A percentile compares a stretch with the other conserved stretches of the same genome.
Evolutionary conservation across 1,140 invertebrate genomes (phyloP).

Genomic region (Drosophila orena): DNA sequence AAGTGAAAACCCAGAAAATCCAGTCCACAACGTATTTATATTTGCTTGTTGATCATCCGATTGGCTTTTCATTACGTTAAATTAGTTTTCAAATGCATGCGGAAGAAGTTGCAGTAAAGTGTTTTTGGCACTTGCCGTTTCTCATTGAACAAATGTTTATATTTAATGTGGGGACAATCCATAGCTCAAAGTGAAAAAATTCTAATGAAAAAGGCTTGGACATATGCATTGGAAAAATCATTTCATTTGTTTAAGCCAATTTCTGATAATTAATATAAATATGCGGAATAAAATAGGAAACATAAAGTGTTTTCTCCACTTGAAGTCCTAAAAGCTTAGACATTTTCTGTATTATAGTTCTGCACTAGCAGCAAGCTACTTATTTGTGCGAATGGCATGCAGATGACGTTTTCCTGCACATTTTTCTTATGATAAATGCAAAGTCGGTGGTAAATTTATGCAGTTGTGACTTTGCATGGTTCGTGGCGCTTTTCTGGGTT

Average conservation of each 20-base stretch:
- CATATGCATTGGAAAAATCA: no score
- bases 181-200: no score
- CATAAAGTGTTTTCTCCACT: no score
- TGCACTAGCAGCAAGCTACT: not conserved
- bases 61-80: constrained; percentile 39
- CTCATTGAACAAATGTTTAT: not conserved
- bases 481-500: constrained; percentile 5
- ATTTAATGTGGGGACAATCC: no score
- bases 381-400: constrained; percentile 31
- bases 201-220: no score
- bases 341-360: not conserved
- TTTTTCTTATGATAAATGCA: constrained; percentile 46
- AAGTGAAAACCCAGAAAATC: constrained; percentile 32
- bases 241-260: no score
- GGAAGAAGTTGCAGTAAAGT: not conserved
- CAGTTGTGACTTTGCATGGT: constrained; percentile 51
- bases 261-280: no score
- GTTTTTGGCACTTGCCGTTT: not conserved
- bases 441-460: constrained; percentile 57
- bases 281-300: no score
- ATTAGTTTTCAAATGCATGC: constrained; percentile 8
- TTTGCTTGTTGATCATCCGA: constrained; percentile 55
- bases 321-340: no score
- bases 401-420: constrained; percentile 46
- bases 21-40: constrained; percentile 20